Base-by-base conservation (phyloP, 1,140 invertebrate genomes). In the Branchinecta lynchi region DNA sequence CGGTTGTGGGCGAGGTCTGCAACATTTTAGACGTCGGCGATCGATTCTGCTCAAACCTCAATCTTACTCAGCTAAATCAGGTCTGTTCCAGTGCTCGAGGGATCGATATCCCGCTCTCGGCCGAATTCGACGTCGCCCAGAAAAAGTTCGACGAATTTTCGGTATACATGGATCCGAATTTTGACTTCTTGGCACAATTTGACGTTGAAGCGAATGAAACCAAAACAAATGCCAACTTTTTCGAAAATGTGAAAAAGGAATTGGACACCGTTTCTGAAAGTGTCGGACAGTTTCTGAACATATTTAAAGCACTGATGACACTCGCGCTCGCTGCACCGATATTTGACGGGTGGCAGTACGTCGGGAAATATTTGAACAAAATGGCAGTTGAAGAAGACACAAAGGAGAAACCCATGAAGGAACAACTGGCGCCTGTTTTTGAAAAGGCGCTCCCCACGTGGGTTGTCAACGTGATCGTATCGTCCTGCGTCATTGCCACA, bases 201-300 rank as follows among this genome's bases (percentile, higher is more conserved):
- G 51, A 60, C 12, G 17, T 6, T 15, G 51, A 60, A 15, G 17
- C 12, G 3, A 60, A 60, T 60, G 51, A 60, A 20, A 60, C 51
- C 51, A 12, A 20, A 60, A 20, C 51, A 60, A 60, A 60, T 60
- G 51, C 51, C 12, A 60, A 60, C 17, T 60, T 60, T 20, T 60
- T 60, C 17, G 51, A 60, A 60, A 60, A 60, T 60, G 51, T 60
- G 51, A 60, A 60, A 60, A 60, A 20, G 17, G 51, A 60, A 60
- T 20, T 60, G 12, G 51, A 60, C 51, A 60, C 51, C 12, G 51
- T 60, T 60, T 60, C 51, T 15, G 51, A 15, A 15, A 60, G 51
- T 6, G 51, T 60, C 51, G 12, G 12, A 15, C 12, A 60, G 17
- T 60, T 60, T 20, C 17, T 60, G 17, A 20, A 60, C 17, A 20